A percentile compares a stretch with the other conserved stretches of the same genome.
These are phyloP conservation scores for Thomomys bottae DNA, from an alignment of 2,113 vertebrate species.

Conservation along the genomic window DNA sequence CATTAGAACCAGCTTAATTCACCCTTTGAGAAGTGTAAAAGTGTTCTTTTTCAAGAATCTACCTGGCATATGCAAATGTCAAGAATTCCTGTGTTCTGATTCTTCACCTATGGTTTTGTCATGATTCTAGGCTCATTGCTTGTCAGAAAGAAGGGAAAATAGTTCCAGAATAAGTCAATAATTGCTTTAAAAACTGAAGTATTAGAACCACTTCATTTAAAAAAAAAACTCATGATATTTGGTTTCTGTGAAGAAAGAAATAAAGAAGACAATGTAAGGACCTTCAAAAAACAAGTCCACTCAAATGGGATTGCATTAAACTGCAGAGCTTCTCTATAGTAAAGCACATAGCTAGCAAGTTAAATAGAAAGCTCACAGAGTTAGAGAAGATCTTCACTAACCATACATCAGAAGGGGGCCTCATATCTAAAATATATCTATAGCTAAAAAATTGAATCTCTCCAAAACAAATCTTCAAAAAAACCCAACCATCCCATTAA, in stretches of 20 bases:
- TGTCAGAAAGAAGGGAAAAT: neutral
- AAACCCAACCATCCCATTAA: no score
- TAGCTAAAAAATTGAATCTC: no score
- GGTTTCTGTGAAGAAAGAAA: constrained; percentile 23
- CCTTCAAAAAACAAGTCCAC: neutral
- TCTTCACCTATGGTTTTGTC: neutral
- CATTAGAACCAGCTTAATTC: neutral
- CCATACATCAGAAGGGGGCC: no score
- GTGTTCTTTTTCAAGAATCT: neutral
- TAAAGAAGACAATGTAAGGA: neutral
- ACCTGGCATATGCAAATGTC: neutral
- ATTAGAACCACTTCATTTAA: neutral
- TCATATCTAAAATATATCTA: no score
- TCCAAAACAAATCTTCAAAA: no score
- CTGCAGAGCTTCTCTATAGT: no score
- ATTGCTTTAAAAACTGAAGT: neutral
- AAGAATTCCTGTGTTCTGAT: neutral
- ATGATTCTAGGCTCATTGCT: neutral
- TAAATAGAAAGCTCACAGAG: no score
- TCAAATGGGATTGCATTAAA: no score
- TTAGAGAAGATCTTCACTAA: no score
- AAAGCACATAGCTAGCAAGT: no score
- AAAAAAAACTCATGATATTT: neutral
- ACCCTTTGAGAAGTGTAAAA: neutral
- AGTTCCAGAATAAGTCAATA: neutral